phyloP scores from a whole-genome alignment of 2,113 vertebrate genomes.

The Petaurus breviceps region DNA sequence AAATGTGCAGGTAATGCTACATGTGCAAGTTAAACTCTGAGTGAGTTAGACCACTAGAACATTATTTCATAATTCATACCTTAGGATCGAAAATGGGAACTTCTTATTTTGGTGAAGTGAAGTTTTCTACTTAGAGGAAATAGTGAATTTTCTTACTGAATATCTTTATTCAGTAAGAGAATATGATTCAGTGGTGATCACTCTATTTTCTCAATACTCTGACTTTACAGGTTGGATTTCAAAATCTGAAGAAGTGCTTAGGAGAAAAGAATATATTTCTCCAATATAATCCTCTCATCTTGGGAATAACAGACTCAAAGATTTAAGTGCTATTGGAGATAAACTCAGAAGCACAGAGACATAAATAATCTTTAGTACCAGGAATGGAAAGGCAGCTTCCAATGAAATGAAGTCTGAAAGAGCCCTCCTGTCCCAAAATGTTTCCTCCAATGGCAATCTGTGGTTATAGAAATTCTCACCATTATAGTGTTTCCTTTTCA shows the following conservation, averaged over 20 bases:
- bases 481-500: not conserved
- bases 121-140: not conserved
- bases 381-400: constrained; percentile 5
- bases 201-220: not conserved
- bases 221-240: not conserved
- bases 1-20: not conserved
- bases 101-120: not conserved
- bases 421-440: not conserved
- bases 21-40: not conserved
- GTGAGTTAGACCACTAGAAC: not conserved
- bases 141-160: not conserved
- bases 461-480: not conserved
- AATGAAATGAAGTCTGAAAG: not conserved
- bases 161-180: not conserved
- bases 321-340: not conserved
- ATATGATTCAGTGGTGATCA: not conserved
- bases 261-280: not conserved
- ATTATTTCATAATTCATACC: not conserved
- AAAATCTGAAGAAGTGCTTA: not conserved
- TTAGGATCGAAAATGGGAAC: not conserved
- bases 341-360: not conserved
- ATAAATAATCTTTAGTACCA: not conserved
- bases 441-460: not conserved
- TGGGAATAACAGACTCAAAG: not conserved
- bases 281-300: not conserved